These are phyloP conservation scores for Phaonia tiefii DNA, from an alignment of 2,888 invertebrate genomes.

Conservation along the genomic window DNA sequence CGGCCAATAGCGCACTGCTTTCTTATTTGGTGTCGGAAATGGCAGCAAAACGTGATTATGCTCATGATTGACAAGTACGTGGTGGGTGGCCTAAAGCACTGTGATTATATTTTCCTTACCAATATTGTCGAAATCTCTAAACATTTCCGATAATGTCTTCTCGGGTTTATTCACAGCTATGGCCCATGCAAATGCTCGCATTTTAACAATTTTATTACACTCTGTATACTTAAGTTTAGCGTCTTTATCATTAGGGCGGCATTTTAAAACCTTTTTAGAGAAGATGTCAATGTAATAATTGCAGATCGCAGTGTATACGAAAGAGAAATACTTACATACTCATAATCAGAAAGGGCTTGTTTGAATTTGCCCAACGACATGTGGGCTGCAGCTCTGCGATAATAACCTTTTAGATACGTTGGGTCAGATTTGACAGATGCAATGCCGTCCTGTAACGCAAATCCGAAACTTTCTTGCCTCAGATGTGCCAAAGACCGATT, in stretches of 20 bases:
- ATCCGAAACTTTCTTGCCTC: slow-evolving; percentile 96
- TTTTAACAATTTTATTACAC: slow-evolving; percentile 97
- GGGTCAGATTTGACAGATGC: slow-evolving; percentile 94
- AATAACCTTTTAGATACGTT: slow-evolving; percentile 97
- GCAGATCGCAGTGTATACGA: neutral
- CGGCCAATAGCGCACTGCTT: too few relatives aligned
- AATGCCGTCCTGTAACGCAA: slow-evolving; percentile 94
- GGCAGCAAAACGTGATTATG: neutral
- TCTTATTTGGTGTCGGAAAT: neutral
- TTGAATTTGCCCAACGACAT: slow-evolving; percentile 99
- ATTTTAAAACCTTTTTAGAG: slow-evolving; percentile 89
- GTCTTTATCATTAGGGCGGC: slow-evolving; percentile 95
- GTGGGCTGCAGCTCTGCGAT: slow-evolving; percentile 96
- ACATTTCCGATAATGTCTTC: slow-evolving; percentile 92
- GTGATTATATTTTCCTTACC: slow-evolving; percentile 82
- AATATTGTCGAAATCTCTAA: slow-evolving; percentile 92
- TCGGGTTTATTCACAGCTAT: slow-evolving; percentile 95
- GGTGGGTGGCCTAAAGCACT: neutral
- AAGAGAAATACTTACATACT: slow-evolving; percentile 87
- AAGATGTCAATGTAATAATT: neutral
- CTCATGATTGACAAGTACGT: neutral
- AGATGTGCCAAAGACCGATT: slow-evolving; percentile 98
- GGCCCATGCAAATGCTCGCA: slow-evolving; percentile 97
- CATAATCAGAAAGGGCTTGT: slow-evolving; percentile 97
- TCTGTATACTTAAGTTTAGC: slow-evolving; percentile 95